phyloP scores from a whole-genome alignment of 2,797 vertebrate genomes.

The Sorex maritimensis region DNA sequence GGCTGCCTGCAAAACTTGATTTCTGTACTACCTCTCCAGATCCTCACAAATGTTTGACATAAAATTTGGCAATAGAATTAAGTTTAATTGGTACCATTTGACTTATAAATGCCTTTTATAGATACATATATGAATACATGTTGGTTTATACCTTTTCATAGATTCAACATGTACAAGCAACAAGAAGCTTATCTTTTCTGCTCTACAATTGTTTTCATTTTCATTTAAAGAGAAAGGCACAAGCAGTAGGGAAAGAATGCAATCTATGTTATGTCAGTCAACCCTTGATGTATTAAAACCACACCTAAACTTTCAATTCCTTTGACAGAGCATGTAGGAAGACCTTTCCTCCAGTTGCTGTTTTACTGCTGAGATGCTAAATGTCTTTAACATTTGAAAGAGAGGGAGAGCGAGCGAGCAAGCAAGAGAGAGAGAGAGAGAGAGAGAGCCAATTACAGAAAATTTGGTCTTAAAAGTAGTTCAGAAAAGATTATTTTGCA shows the following conservation, averaged over 20 bases:
- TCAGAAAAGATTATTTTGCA: conserved; percentile 85
- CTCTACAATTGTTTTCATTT: conserved; percentile 90
- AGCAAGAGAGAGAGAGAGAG: conserved; percentile 72
- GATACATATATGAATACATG: conserved; percentile 72
- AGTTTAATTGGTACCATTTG: conserved; percentile 84
- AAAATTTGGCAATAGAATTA: conserved; percentile 84
- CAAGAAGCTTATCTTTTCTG: conserved; percentile 85
- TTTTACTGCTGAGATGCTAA: conserved; percentile 92
- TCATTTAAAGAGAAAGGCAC: conserved; percentile 89
- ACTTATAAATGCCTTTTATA: conserved; percentile 72
- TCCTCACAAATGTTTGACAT: no score
- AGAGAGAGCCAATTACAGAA: conserved; percentile 88
- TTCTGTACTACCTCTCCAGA: no score
- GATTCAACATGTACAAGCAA: conserved; percentile 81
- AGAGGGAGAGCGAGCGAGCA: neutral
- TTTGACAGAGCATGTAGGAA: conserved; percentile 89
- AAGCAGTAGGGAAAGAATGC: conserved; percentile 88
- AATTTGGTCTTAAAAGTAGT: conserved; percentile 86
- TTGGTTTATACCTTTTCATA: conserved; percentile 82
- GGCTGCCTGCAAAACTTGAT: no score
- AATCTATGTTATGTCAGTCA: conserved; percentile 89
- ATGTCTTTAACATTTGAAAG: conserved; percentile 87
- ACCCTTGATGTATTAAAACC: conserved; percentile 89
- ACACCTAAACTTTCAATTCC: conserved; percentile 90
- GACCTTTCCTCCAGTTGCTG: conserved; percentile 90